These are phyloP conservation scores for Neomorphus geoffroyi DNA, from an alignment of 2,797 vertebrate genomes.

Conservation along the genomic window DNA sequence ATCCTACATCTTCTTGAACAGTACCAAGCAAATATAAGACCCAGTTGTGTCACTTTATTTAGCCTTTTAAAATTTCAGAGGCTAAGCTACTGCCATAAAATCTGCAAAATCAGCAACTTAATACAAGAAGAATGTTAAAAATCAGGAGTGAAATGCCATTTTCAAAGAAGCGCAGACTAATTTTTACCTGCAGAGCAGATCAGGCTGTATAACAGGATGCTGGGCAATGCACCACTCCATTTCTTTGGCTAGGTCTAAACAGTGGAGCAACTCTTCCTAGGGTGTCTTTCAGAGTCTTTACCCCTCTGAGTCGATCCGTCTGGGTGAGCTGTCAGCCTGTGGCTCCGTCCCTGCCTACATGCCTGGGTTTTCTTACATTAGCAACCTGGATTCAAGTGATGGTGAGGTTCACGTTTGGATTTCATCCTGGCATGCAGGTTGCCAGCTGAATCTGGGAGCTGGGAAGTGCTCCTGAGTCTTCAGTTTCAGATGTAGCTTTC, in stretches of 20 bases:
- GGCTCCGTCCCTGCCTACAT: neutral
- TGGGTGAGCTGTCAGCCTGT: neutral
- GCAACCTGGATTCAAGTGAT: neutral
- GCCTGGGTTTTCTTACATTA: neutral
- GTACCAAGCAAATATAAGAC: neutral
- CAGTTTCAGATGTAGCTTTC: neutral
- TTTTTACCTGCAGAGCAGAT: neutral
- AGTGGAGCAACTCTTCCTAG: neutral
- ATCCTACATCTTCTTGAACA: neutral
- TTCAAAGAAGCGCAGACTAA: neutral
- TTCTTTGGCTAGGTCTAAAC: neutral
- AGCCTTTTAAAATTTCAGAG: slow-evolving; percentile 3
- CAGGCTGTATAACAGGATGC: neutral
- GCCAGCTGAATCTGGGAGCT: neutral
- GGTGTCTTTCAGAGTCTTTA: neutral
- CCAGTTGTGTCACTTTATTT: neutral
- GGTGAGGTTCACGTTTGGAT: neutral
- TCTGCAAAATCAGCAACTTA: neutral
- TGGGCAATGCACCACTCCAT: neutral
- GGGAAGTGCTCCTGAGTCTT: neutral
- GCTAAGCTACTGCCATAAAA: neutral
- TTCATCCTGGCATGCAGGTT: neutral
- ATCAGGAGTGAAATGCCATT: neutral
- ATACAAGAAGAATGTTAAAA: neutral
- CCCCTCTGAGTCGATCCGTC: neutral